phyloP scores from a whole-genome alignment of 1,140 invertebrate genomes.

The Trichonephila clavata region DNA sequence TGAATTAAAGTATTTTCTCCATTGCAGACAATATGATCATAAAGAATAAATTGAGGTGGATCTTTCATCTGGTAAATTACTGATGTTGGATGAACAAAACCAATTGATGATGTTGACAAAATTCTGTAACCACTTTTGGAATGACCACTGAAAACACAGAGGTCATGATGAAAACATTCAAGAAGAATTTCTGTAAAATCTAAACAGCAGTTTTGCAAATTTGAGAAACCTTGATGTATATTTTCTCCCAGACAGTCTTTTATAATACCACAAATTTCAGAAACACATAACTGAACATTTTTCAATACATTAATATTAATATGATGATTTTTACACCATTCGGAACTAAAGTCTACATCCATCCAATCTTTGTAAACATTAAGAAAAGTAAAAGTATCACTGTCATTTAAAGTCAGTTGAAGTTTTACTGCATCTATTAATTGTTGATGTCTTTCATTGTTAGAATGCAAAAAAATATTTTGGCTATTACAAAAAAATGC shows the following conservation, averaged over 20 bases:
- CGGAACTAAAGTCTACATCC: not conserved
- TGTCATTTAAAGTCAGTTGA: conserved; percentile 46
- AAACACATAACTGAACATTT: not conserved
- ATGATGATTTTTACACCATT: conserved; percentile 52
- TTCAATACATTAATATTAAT: conserved; percentile 39
- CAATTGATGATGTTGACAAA: not conserved
- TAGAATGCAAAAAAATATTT: conserved; percentile 25
- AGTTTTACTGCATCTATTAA: conserved; percentile 51
- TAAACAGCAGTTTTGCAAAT: not conserved
- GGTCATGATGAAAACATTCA: conserved; percentile 63
- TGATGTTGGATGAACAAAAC: conserved; percentile 18
- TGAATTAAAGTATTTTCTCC: not conserved
- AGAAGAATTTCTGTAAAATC: conserved; percentile 48
- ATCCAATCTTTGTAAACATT: conserved; percentile 57
- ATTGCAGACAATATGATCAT: not conserved
- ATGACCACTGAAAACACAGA: conserved; percentile 62
- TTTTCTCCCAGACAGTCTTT: not conserved
- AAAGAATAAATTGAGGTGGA: conserved; percentile 59
- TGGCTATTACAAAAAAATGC: conserved; percentile 36
- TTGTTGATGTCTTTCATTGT: conserved; percentile 20
- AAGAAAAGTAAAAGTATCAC: conserved; percentile 63
- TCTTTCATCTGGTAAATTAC: conserved; percentile 5
- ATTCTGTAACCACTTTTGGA: conserved; percentile 39
- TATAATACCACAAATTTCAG: conserved; percentile 18
- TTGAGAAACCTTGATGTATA: conserved; percentile 3